phyloP scores from a whole-genome alignment of 1,140 invertebrate genomes.

The Anastatus disparis region DNA sequence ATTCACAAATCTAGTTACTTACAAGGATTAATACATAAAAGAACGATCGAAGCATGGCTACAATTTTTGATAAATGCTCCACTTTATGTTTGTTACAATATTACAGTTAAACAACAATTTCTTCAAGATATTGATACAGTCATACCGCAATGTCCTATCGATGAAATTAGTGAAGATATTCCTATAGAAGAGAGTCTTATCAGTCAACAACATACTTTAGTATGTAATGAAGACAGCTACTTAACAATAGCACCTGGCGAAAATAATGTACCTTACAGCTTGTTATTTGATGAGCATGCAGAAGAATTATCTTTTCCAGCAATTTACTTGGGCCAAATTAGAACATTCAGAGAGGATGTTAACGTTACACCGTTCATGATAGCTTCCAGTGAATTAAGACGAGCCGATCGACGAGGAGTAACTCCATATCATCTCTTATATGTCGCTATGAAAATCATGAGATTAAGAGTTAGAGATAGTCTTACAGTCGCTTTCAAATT shows the following conservation, averaged over 20 bases:
- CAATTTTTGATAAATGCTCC: slow-evolving; percentile 37
- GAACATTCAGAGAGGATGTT: slow-evolving; percentile 48
- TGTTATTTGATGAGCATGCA: slow-evolving; percentile 49
- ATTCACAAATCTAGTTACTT: slow-evolving; percentile 49
- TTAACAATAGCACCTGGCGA: slow-evolving; percentile 49
- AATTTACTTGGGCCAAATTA: slow-evolving; percentile 55
- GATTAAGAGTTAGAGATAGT: slow-evolving; percentile 39
- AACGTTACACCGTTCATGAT: slow-evolving; percentile 44
- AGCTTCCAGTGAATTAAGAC: slow-evolving; percentile 45
- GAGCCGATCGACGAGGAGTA: slow-evolving; percentile 42
- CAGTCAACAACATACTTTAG: slow-evolving; percentile 47
- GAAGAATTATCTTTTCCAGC: slow-evolving; percentile 59
- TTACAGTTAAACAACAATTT: slow-evolving; percentile 30
- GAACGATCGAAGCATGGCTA: slow-evolving; percentile 41
- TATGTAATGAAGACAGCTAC: slow-evolving; percentile 52
- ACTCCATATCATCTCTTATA: slow-evolving; percentile 48
- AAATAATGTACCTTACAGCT: slow-evolving; percentile 40
- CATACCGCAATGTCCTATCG: slow-evolving; percentile 56
- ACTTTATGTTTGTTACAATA: slow-evolving; percentile 39
- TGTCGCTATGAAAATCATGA: slow-evolving; percentile 47
- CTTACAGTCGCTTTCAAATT: slow-evolving; percentile 46
- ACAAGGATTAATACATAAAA: slow-evolving; percentile 39
- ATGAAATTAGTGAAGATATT: slow-evolving; percentile 48
- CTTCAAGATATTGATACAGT: slow-evolving; percentile 51
- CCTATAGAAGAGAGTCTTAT: slow-evolving; percentile 45